Evolutionary conservation across 2,888 invertebrate genomes (phyloP), one percentile per base, ranked within the genome.

Genomic region (Cephus spinipes): DNA sequence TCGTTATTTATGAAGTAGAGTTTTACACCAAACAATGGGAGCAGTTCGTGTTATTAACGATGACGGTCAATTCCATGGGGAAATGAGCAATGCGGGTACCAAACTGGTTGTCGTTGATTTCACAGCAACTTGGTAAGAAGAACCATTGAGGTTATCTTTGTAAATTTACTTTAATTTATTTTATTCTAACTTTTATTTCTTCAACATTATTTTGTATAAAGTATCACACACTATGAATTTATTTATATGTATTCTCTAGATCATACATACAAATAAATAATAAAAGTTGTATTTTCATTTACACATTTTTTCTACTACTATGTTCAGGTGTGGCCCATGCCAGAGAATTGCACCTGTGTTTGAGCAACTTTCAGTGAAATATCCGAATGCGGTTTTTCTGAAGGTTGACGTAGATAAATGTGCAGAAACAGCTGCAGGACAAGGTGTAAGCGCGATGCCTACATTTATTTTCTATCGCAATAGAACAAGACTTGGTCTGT

Each of bases 321-420:
- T 75, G 76, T 75, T 1, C 86, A 98, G 98, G 98, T 99, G 99
- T 92, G 98, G 98, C 1, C 99, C 99, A 4, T 99, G 99, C 90
- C 97, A 97, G 89, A 94, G 96, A 89, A 98, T 99, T 88, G 97
- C 98, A 9, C 99, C 99, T 12, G 93, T 96, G 77, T 99, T 98
- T 92, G 97, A 98, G 86, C 96, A 97, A 89, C 92, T 99, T 69
- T 96, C 98, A 32, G 93, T 93, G 12, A 97, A 97, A 92, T 99
- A 97, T 92, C 95, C 97, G 0, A 95, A 95, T 85, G 98, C 97
- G 23, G 94, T 97, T 30, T 99, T 99, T 89, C 92, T 98, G 30
- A 98, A 98, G 92, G 97, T 99, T 12, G 98, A 98, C 92, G 98
- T 99, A 31, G 99, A 99, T 89, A 95, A 96, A 92, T 98, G 97